Evolutionary conservation across 2,113 vertebrate genomes (phyloP).

Genomic region (Psophia crepitans): DNA sequence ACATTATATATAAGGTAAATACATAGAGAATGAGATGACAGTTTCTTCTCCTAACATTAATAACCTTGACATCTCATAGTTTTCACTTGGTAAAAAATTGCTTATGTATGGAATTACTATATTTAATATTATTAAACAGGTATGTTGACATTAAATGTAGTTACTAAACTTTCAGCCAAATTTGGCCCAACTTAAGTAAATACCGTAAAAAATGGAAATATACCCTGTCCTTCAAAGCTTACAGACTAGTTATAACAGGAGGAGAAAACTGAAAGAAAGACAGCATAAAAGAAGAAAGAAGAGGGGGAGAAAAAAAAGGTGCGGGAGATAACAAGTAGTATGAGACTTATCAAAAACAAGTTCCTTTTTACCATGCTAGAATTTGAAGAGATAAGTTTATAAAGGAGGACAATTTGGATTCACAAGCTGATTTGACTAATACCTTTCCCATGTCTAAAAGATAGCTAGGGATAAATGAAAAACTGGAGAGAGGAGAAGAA

Average conservation of each 20-base stretch:
- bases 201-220: not conserved
- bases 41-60: not conserved
- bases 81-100: not conserved
- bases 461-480: not conserved
- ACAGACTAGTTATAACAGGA: not conserved
- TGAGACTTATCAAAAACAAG: not conserved
- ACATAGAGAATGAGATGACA: not conserved
- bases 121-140: not conserved
- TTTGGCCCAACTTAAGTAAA: not conserved
- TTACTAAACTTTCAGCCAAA: not conserved
- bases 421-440: not conserved
- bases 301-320: fast-evolving
- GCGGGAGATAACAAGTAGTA: not conserved
- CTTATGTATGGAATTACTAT: not conserved
- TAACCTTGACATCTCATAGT: not conserved
- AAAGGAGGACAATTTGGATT: not conserved
- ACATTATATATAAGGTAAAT: not conserved
- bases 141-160: not conserved
- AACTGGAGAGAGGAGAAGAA: not conserved
- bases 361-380: not conserved
- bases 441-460: not conserved
- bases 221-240: not conserved
- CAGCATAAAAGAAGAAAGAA: not conserved
- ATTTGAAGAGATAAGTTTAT: not conserved
- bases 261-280: not conserved